A percentile compares a stretch with the other conserved stretches of the same genome.
Conservation (phyloP, 2,888 invertebrate genomes). For the Acheta domesticus region DNA sequence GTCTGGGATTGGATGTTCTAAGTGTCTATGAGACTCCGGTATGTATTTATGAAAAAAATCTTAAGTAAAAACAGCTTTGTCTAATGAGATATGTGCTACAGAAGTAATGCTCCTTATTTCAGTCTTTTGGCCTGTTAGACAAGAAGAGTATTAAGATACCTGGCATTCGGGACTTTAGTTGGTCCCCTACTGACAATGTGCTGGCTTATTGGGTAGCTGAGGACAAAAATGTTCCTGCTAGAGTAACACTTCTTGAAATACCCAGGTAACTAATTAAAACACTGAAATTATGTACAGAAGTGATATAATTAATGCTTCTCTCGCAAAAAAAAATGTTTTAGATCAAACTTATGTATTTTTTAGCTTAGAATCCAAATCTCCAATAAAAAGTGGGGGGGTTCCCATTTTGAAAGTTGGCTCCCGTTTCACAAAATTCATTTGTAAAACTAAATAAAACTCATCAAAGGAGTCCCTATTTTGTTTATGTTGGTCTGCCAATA, state of each 20-base stretch:
- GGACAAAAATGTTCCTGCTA: constrained; percentile 92
- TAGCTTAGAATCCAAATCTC: too few species aligned
- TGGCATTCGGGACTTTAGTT: constrained; percentile 90
- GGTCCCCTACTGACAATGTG: constrained; percentile 96
- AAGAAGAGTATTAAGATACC: constrained; percentile 90
- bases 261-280: constrained; percentile 58
- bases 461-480: too few species aligned
- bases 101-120: constrained; percentile 29
- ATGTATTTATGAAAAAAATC: constrained; percentile 41
- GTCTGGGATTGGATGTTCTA: constrained; percentile 77
- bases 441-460: too few species aligned
- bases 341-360: too few species aligned
- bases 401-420: too few species aligned
- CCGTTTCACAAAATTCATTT: too few species aligned
- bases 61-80: constrained; percentile 18
- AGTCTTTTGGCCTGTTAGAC: constrained; percentile 88
- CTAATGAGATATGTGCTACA: neutral
- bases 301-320: too few species aligned
- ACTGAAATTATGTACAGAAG: neutral
- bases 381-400: too few species aligned
- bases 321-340: too few species aligned
- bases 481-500: too few species aligned
- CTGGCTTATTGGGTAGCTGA: constrained; percentile 99
- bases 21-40: constrained; percentile 94
- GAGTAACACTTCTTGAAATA: constrained; percentile 88